A percentile compares a stretch with the other conserved stretches of the same genome.
Evolutionary conservation across 2,888 invertebrate genomes (phyloP).

Genomic region (Anticlea derivata): DNA sequence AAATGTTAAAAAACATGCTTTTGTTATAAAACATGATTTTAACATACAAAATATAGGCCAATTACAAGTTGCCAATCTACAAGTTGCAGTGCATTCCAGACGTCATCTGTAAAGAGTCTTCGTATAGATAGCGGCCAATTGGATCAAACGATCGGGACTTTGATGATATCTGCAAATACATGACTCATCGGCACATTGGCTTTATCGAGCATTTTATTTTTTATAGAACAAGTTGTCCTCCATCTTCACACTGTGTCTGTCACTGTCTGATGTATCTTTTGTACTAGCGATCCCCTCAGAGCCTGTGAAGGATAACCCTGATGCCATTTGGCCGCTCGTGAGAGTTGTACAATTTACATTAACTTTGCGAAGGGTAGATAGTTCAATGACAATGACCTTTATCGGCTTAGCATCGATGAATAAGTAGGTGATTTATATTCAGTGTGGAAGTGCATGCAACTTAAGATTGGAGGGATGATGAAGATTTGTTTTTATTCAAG

Average conservation of each 20-base stretch:
- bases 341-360: constrained; percentile 77
- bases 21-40: no score
- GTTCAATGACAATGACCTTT: constrained; percentile 72
- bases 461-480: constrained; percentile 28
- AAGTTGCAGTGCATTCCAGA: no score
- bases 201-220: no score
- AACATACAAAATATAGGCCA: no score
- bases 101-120: background rate
- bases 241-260: no score
- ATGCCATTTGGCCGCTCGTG: constrained; percentile 75
- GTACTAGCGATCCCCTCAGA: constrained; percentile 4
- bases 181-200: background rate
- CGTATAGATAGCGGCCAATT: background rate
- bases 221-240: no score
- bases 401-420: constrained; percentile 61
- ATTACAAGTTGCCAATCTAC: no score
- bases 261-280: background rate
- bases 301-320: constrained; percentile 56
- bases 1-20: no score
- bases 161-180: background rate
- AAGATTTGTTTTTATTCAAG: constrained; percentile 24
- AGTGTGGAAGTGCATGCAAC: constrained; percentile 38
- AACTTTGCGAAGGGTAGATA: constrained; percentile 67
- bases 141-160: background rate
- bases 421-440: constrained; percentile 75